phyloP scores from a whole-genome alignment of 2,888 invertebrate genomes.

The Sarcophaga caerulescens region DNA sequence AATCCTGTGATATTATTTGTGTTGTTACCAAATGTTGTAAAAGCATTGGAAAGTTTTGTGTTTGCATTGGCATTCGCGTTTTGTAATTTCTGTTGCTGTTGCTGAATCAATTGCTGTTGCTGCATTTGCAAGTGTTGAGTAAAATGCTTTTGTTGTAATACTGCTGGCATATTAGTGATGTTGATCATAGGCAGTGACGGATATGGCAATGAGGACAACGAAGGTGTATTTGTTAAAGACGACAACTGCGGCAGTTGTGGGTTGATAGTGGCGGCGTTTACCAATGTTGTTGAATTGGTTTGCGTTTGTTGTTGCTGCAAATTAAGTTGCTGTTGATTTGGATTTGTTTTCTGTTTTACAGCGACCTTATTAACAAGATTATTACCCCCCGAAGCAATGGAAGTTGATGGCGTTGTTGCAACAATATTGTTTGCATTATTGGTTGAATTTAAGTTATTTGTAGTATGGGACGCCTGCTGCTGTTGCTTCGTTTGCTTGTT shows the following conservation, averaged over 20 bases:
- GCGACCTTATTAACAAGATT: conserved; percentile 25
- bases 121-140: conserved; percentile 67
- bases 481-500: conserved; percentile 64
- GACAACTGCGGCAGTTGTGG: conserved; percentile 74
- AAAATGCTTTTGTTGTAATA: conserved; percentile 65
- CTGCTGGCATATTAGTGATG: conserved; percentile 62
- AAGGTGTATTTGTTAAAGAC: conserved; percentile 52
- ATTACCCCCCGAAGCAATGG: neutral
- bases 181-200: conserved; percentile 68
- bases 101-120: conserved; percentile 69
- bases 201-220: conserved; percentile 69
- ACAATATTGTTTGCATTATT: conserved; percentile 48
- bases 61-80: conserved; percentile 43
- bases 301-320: conserved; percentile 68
- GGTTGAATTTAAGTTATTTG: conserved; percentile 65
- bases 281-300: conserved; percentile 63
- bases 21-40: conserved; percentile 38
- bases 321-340: conserved; percentile 39
- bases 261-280: conserved; percentile 67
- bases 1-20: conserved; percentile 39
- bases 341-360: conserved; percentile 38
- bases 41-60: conserved; percentile 37
- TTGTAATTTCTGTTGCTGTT: conserved; percentile 62
- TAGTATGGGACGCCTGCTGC: conserved; percentile 72
- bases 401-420: conserved; percentile 43